These are phyloP conservation scores for Petaurus breviceps DNA, from an alignment of 2,113 vertebrate genomes.

Conservation along the genomic window DNA sequence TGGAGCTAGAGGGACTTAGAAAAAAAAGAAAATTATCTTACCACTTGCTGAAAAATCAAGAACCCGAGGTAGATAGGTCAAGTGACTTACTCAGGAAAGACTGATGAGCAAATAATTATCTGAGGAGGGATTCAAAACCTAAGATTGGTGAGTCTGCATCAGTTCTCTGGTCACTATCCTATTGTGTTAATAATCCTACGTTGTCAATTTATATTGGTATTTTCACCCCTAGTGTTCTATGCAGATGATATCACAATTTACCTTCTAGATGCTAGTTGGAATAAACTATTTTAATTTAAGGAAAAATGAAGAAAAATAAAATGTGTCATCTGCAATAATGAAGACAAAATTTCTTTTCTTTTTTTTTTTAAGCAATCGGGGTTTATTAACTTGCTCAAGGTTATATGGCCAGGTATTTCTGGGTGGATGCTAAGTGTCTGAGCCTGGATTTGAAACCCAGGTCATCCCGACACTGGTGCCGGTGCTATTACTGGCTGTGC, in stretches of 20 bases:
- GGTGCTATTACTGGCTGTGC: too few species aligned
- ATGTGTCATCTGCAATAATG: neutral
- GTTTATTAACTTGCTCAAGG: too few species aligned
- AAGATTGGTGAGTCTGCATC: neutral
- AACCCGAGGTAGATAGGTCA: neutral
- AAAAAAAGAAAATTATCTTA: neutral
- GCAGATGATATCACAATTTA: neutral
- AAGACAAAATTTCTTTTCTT: neutral
- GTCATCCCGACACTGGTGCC: too few species aligned
- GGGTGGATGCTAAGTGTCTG: too few species aligned
- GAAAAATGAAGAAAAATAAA: neutral
- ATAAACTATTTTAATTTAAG: neutral
- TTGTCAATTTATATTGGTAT: neutral
- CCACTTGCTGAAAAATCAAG: neutral
- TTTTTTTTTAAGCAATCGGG: too few species aligned
- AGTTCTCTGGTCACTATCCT: neutral
- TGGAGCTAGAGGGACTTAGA: neutral
- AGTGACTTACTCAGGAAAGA: neutral
- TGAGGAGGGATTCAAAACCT: neutral
- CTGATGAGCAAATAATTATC: neutral
- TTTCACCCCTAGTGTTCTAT: slow-evolving; percentile 18
- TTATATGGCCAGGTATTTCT: too few species aligned
- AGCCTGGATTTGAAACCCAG: too few species aligned
- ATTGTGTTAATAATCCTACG: neutral
- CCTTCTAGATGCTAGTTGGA: slow-evolving; percentile 14